These are phyloP conservation scores for Melanotaenia maccullochi DNA, from an alignment of 2,797 vertebrate species.

Conservation along the genomic window DNA sequence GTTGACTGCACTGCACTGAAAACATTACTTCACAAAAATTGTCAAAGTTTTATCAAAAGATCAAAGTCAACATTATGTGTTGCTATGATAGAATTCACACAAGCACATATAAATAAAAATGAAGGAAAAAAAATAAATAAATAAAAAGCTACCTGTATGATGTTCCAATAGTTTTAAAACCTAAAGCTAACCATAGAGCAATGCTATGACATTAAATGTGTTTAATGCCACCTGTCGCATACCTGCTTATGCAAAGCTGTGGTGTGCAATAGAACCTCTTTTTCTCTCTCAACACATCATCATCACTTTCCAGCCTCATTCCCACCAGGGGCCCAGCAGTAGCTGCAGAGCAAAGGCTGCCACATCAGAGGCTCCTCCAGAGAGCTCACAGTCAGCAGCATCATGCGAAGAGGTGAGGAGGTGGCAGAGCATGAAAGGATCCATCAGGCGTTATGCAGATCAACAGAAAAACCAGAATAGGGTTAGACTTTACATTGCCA, in stretches of 20 bases:
- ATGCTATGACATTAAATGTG: conserved; percentile 16
- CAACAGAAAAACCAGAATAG: conserved; percentile 34
- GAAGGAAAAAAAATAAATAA: not conserved
- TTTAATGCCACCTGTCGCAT: conserved; percentile 50
- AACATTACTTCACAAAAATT: conserved; percentile 21
- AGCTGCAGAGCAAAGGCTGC: conserved; percentile 49
- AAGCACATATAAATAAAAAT: not conserved
- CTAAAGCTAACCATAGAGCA: conserved; percentile 12
- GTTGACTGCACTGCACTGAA: conserved; percentile 38
- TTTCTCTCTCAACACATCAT: conserved; percentile 42
- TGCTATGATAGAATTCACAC: not conserved
- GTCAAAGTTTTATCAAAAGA: conserved; percentile 19
- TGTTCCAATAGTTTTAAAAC: conserved; percentile 14
- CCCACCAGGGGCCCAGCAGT: conserved; percentile 44
- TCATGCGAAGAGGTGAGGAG: conserved; percentile 45
- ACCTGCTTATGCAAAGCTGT: conserved; percentile 33
- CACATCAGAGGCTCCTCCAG: conserved; percentile 49
- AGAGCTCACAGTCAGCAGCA: conserved; percentile 57
- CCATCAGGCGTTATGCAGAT: conserved; percentile 50
- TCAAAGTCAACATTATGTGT: conserved; percentile 19
- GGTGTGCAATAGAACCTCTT: conserved; percentile 2
- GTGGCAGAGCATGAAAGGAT: conserved; percentile 62
- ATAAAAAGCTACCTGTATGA: not conserved
- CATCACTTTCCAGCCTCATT: conserved; percentile 40
- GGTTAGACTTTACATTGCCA: conserved; percentile 29